Base-by-base conservation (phyloP, 1,140 invertebrate species). In the Drosophila santomea region DNA sequence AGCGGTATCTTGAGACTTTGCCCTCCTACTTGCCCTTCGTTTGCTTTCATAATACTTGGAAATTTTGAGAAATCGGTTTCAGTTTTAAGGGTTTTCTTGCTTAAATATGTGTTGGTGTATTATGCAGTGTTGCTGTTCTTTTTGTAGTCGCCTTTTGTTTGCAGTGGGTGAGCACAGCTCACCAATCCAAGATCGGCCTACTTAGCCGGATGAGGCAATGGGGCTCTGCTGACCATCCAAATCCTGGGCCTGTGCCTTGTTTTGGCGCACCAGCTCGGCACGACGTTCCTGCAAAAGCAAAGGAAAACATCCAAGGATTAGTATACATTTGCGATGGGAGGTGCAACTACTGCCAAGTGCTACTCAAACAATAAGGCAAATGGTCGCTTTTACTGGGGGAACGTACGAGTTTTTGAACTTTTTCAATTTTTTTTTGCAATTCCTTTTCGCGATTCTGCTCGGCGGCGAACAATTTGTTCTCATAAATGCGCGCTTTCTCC, bases 241-340 rank as follows among this genome's bases (percentile, higher is more conserved):
- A 48, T 82, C 68, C 77, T 80, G 78, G 48, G 84, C 59, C 63
- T 92, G 90, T 39, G 95, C 95, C 93, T 97, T 97, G 92, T 97
- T 98, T 93, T 97, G 96, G 81, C 97, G 96, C 64, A 97, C 97
- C 75, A 96, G 93, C 91, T 97, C 96, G 47, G 96, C 96, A 86
- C 96, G 96, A 86, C 95, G 95, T 93, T 97, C 97, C 97, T 98
- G 93, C 43, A 94, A 94, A 2, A 20, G 20, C 25, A 7, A 52
- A 32, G 32, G 0, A 2, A 14, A n/a, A 1, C 8, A 20, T 50
- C 11, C 32, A 25, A n/a, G 0, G 14, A 48, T 63, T 48, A 64
- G 3, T 32, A 11, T 2, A 4, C 25, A 0, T 32, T 10, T 14
- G 32, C n/a, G 12, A 11, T 10, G 4, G 55, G 11, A 20, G 32